Percentiles rank a stretch among this genome's conserved stretches.
These are phyloP conservation scores for Nerophis ophidion DNA, from an alignment of 2,113 vertebrate genomes.

Conservation along the genomic window DNA sequence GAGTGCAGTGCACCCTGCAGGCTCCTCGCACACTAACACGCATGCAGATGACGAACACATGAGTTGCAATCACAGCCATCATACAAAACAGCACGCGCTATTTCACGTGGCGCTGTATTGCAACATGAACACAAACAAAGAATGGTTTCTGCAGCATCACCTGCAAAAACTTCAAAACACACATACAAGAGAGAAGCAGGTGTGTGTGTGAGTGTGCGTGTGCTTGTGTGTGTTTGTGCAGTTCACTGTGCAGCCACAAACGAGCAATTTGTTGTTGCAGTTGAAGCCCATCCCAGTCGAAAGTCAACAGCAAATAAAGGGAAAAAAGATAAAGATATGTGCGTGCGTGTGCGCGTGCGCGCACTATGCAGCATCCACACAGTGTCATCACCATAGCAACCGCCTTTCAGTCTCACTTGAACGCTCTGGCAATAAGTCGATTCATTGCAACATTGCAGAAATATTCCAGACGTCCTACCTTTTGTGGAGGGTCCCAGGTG, in stretches of 20 bases:
- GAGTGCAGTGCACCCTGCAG: conserved; percentile 46
- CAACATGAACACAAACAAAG: too few species aligned
- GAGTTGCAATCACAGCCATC: too few species aligned
- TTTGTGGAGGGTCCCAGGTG: conserved; percentile 56
- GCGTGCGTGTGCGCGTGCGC: neutral
- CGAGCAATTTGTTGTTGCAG: conserved; percentile 11
- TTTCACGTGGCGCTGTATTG: too few species aligned
- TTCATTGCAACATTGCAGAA: too few species aligned
- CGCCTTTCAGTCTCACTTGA: too few species aligned
- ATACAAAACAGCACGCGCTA: too few species aligned
- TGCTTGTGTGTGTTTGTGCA: neutral
- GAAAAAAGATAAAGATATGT: neutral
- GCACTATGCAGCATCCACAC: neutral
- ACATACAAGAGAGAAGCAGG: too few species aligned
- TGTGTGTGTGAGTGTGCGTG: too few species aligned
- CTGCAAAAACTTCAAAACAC: conserved; percentile 9
- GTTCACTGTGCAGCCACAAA: conserved; percentile 29
- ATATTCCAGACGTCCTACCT: conserved; percentile 36
- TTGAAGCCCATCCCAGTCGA: conserved; percentile 16
- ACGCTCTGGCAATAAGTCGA: neutral
- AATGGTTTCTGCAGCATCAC: neutral
- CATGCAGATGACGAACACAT: too few species aligned
- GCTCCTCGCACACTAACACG: conserved; percentile 21
- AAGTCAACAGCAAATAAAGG: conserved; percentile 38
- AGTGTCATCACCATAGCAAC: neutral